Evolutionary conservation across 2,797 vertebrate species (phyloP).

Genomic region (Sebastiscus tertius): DNA sequence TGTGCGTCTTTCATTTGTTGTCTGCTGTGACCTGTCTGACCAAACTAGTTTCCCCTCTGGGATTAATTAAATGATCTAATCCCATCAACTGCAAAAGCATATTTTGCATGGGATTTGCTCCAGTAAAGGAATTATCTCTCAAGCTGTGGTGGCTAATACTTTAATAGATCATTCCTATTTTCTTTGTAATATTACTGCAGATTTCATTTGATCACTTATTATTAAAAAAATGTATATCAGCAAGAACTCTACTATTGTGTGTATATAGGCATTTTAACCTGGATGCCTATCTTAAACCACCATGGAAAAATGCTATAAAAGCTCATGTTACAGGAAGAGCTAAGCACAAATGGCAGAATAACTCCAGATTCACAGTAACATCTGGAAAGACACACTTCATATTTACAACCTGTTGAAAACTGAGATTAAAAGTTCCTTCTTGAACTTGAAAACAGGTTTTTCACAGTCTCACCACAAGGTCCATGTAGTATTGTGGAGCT

Average conservation of each 20-base stretch:
- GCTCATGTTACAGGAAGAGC: neutral
- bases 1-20: neutral
- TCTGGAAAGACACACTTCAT: neutral
- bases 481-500: neutral
- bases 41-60: neutral
- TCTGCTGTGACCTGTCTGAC: neutral
- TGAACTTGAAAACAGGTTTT: neutral
- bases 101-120: neutral
- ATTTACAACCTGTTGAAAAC: neutral
- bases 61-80: neutral
- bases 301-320: neutral
- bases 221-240: neutral
- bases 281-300: neutral
- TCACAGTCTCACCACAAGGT: neutral
- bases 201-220: neutral
- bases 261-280: neutral
- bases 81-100: neutral
- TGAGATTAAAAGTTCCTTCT: neutral
- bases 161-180: neutral
- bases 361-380: neutral
- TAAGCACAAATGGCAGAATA: neutral
- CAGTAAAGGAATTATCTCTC: neutral
- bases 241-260: neutral
- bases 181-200: neutral
- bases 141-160: neutral